phyloP scores from a whole-genome alignment of 2,888 invertebrate genomes.

The Catotricha subobsoleta region DNA sequence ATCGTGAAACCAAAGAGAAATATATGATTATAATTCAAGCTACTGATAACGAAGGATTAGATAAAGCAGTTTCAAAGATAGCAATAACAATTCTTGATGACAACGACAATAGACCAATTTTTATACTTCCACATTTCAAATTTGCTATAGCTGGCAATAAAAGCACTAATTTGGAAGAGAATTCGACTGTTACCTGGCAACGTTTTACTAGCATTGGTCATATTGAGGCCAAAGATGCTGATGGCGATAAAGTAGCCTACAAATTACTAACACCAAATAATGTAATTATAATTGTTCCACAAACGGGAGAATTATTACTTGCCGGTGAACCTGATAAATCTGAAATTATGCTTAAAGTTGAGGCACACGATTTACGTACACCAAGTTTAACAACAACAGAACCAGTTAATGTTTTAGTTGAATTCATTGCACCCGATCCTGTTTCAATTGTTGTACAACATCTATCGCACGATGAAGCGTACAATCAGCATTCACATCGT shows the following conservation, averaged over 20 bases:
- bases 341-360: slow-evolving; percentile 51
- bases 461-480: slow-evolving; percentile 29
- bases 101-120: slow-evolving; percentile 76
- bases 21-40: slow-evolving; percentile 67
- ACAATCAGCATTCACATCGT: slow-evolving; percentile 35
- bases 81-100: slow-evolving; percentile 62
- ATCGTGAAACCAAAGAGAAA: slow-evolving; percentile 52
- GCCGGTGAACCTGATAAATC: slow-evolving; percentile 56
- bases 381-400: slow-evolving; percentile 51
- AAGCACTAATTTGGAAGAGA: slow-evolving; percentile 33
- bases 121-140: slow-evolving; percentile 57
- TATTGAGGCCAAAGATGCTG: slow-evolving; percentile 73
- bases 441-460: slow-evolving; percentile 41
- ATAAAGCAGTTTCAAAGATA: slow-evolving; percentile 64
- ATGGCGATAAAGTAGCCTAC: slow-evolving; percentile 85
- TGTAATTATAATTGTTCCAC: slow-evolving; percentile 75
- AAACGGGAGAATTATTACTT: slow-evolving; percentile 75
- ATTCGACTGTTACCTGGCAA: slow-evolving; percentile 47
- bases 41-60: slow-evolving; percentile 58
- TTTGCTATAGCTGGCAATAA: slow-evolving; percentile 53
- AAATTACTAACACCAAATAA: slow-evolving; percentile 63
- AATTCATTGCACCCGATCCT: slow-evolving; percentile 43
- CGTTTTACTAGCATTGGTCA: slow-evolving; percentile 69
- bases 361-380: slow-evolving; percentile 65
- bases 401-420: slow-evolving; percentile 58